Evolutionary conservation across 2,113 vertebrate genomes (phyloP).

Genomic region (Rousettus leschenaultii): DNA sequence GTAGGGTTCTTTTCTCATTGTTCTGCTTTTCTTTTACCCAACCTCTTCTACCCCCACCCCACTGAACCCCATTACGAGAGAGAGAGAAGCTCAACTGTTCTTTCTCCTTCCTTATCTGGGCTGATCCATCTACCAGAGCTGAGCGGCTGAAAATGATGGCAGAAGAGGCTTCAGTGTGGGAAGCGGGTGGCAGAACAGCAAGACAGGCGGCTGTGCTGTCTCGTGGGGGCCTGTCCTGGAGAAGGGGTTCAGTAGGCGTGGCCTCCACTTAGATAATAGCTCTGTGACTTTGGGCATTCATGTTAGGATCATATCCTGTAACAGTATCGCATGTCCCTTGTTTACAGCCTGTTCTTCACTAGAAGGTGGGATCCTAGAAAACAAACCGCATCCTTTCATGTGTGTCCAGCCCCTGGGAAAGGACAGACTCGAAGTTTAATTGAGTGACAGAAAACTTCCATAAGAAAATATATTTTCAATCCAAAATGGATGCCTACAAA

Average conservation of each 20-base stretch:
- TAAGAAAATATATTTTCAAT: not conserved
- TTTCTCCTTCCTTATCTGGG: not conserved
- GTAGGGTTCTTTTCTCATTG: not conserved
- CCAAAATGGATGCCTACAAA: not conserved
- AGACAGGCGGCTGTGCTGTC: not conserved
- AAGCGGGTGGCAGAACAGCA: not conserved
- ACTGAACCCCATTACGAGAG: too few species aligned
- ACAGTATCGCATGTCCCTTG: not conserved
- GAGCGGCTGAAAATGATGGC: not conserved
- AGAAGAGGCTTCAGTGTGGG: not conserved
- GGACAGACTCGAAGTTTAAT: not conserved
- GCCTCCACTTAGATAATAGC: not conserved
- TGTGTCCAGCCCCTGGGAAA: not conserved
- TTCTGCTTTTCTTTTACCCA: not conserved
- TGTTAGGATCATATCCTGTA: not conserved
- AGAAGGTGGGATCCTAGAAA: not conserved
- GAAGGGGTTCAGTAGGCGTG: not conserved
- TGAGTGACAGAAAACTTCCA: not conserved
- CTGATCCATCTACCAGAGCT: not conserved
- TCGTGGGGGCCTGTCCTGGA: rapidly evolving
- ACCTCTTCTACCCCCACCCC: too few species aligned
- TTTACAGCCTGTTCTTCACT: not conserved
- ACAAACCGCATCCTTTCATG: not conserved
- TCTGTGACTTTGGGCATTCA: not conserved
- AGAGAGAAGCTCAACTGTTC: not conserved